These are phyloP conservation scores for Oscheius sp. DNA, from an alignment of 2,888 invertebrate species.

Conservation along the genomic window DNA sequence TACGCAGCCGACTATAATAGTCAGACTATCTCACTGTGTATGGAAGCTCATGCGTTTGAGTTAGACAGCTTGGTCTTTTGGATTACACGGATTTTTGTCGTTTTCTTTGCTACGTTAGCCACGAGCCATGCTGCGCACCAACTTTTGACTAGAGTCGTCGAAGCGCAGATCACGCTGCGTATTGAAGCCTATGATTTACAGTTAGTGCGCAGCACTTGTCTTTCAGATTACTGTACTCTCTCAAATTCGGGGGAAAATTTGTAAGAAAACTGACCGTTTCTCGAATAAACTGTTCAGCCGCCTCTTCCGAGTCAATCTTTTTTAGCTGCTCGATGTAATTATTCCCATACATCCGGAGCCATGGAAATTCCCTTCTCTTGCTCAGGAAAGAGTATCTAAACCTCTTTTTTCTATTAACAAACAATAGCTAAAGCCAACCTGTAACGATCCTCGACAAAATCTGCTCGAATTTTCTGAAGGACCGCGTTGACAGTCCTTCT, in stretches of 20 bases:
- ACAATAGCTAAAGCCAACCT: background rate
- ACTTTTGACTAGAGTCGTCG: no score
- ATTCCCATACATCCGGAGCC: conserved; percentile 29
- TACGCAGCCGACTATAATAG: background rate
- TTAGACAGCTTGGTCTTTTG: no score
- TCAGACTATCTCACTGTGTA: background rate
- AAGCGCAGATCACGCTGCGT: no score
- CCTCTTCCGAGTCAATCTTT: background rate
- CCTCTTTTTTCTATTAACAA: background rate
- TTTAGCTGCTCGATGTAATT: conserved; percentile 32
- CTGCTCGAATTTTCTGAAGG: conserved; percentile 12
- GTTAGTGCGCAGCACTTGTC: no score
- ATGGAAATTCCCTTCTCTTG: background rate
- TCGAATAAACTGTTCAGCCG: background rate
- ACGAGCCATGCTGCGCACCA: no score
- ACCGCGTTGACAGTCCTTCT: background rate
- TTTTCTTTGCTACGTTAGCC: no score
- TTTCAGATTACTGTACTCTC: no score
- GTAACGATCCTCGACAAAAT: background rate
- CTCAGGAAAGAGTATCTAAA: no score
- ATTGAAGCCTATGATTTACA: no score
- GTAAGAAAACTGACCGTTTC: background rate
- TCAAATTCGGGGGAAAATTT: background rate
- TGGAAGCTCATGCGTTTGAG: no score
- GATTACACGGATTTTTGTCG: no score